These are phyloP conservation scores for Galeopsomyia nigrocyanea DNA, from an alignment of 2,888 invertebrate genomes.

Conservation along the genomic window DNA sequence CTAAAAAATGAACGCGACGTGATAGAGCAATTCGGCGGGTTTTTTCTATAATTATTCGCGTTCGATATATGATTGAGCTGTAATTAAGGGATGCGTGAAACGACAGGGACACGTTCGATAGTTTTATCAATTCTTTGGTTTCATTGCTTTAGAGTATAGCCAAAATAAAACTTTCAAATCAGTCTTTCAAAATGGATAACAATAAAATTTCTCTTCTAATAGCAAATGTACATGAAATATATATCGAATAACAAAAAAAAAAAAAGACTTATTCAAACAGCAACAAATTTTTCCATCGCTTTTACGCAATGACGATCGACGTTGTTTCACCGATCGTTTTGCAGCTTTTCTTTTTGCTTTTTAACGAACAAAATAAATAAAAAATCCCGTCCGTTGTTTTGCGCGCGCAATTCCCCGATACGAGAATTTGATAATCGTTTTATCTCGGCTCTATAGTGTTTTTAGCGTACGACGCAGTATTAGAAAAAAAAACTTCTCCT, in stretches of 20 bases:
- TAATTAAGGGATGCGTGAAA: conserved; percentile 19
- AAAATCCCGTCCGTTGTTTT: conserved; percentile 39
- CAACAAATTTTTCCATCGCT: conserved; percentile 27
- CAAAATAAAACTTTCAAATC: neutral
- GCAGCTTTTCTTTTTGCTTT: too few relatives aligned
- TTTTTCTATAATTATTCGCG: conserved; percentile 15
- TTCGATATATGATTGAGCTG: conserved; percentile 25
- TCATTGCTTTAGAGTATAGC: conserved; percentile 1
- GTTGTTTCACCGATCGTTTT: conserved; percentile 14
- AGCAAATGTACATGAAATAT: too few relatives aligned
- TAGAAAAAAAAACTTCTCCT: conserved; percentile 42
- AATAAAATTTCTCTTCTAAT: too few relatives aligned
- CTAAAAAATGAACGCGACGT: conserved; percentile 24
- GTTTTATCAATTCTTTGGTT: conserved; percentile 9
- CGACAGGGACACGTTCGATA: conserved; percentile 43
- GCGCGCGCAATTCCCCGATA: conserved; percentile 23
- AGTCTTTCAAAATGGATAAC: neutral
- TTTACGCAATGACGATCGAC: too few relatives aligned
- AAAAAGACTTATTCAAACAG: conserved; percentile 35
- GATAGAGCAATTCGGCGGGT: too few relatives aligned
- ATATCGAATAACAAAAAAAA: conserved; percentile 22
- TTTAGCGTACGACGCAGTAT: conserved; percentile 40
- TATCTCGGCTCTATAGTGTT: conserved; percentile 28
- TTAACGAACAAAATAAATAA: too few relatives aligned
- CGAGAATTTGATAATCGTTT: conserved; percentile 42